phyloP scores from a whole-genome alignment of 2,888 invertebrate genomes.

The Chesias legatella region DNA sequence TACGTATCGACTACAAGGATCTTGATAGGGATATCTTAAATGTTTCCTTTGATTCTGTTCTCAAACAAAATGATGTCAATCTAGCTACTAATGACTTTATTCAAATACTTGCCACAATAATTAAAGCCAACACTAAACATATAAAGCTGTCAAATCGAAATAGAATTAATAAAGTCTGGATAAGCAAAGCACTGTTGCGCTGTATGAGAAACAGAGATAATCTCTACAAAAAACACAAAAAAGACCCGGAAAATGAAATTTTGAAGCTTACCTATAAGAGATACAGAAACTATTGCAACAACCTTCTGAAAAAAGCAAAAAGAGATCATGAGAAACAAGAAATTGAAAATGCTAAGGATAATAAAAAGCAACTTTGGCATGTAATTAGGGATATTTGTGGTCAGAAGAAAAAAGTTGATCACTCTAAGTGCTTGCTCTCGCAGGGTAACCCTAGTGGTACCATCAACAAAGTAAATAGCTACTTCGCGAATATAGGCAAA shows the following conservation, averaged over 20 bases:
- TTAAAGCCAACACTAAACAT: neutral
- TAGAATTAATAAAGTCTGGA: neutral
- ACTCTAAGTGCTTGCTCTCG: neutral
- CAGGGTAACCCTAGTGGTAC: too few relatives aligned
- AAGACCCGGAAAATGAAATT: slow-evolving; percentile 1
- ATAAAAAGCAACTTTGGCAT: slow-evolving; percentile 3
- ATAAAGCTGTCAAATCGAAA: neutral
- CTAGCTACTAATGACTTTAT: neutral
- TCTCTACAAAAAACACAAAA: neutral
- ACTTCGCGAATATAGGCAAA: too few relatives aligned
- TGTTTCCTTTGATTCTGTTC: neutral
- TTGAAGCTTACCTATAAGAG: slow-evolving; percentile 6
- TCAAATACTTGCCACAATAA: neutral
- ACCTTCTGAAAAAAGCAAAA: slow-evolving; percentile 3
- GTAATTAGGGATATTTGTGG: slow-evolving; percentile 2
- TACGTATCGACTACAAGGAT: neutral
- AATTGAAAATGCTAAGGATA: slow-evolving; percentile 4
- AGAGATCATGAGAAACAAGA: slow-evolving; percentile 1
- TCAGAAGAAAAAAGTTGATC: neutral
- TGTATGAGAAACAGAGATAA: slow-evolving; percentile 8
- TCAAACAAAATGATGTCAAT: neutral
- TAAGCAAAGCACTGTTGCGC: slow-evolving; percentile 2
- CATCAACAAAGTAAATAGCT: too few relatives aligned
- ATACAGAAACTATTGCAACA: slow-evolving; percentile 12
- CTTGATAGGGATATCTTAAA: neutral